Base-by-base conservation (phyloP, 2,113 vertebrate species). In the Lucifuga dentata region DNA sequence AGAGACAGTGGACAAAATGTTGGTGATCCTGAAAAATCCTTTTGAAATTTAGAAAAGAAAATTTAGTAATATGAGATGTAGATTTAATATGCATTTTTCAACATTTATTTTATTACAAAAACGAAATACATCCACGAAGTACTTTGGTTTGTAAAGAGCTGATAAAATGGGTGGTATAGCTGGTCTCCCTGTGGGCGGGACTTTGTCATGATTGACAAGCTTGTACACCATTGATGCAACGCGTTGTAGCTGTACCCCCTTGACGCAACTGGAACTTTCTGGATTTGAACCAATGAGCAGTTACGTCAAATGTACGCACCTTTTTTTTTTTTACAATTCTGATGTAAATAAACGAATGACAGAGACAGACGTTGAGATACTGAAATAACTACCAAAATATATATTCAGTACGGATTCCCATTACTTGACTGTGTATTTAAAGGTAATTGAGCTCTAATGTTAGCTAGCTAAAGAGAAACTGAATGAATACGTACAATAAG, bases 261-360 rank as follows among this genome's bases (percentile, higher is more conserved):
- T 78, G 71, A 87, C 85, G 83, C 67, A 44, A 11, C 4, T 11
- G 21, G 63, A 84, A 82, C 21, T 50, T 71, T 85, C 78, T 84
- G 33, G 45, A 91, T 88, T 76, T 84, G n/a, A 80, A 89, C 93
- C 92, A 92, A 93, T 93, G 51, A 7, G 2, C 23, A 16, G 36
- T 12, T 33, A 82, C 77, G 75, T 75, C 35, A 49, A 15, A 16
- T 20, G 16, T 53, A 81, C 82, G 83, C 72, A 52, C 16, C 16
- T 13, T 11, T 64, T 44, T 63, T 29, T 33, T 60, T 65, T 63
- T 69, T 62, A 60, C 70, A 72, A 66, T 74, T 70, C 71, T 65
- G 69, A 91, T 92, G 93, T 94, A 93, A 94, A 94, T 93, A 93
- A 86, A 92, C 87, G 82, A 86, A 85, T 90, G 88, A 87, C 85